Evolutionary conservation across 2,888 invertebrate species (phyloP).

Genomic region (Lasius platythorax): DNA sequence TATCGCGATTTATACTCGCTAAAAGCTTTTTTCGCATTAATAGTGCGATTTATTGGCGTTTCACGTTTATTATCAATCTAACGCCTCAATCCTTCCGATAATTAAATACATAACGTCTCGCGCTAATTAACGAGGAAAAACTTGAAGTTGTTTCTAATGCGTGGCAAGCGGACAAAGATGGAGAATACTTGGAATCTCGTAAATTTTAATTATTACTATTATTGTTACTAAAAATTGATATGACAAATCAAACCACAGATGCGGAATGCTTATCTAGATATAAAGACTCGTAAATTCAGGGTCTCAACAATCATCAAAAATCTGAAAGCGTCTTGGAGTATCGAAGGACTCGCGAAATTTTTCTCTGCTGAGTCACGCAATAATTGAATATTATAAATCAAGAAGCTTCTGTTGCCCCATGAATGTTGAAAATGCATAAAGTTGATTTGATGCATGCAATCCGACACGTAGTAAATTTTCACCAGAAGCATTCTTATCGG

Average conservation of each 20-base stretch:
- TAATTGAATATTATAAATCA: background rate
- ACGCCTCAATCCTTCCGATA: background rate
- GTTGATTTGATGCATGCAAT: conserved; percentile 16
- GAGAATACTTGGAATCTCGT: background rate
- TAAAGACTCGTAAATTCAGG: background rate
- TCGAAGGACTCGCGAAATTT: background rate
- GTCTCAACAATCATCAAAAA: background rate
- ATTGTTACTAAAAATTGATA: background rate
- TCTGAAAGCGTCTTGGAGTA: background rate
- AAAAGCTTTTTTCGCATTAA: background rate
- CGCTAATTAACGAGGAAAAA: background rate
- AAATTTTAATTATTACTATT: too few relatives aligned
- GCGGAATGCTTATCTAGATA: background rate
- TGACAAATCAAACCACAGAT: background rate
- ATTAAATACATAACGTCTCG: background rate
- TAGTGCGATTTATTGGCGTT: conserved; percentile 9
- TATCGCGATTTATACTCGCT: conserved; percentile 3
- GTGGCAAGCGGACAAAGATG: background rate
- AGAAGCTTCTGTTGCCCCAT: background rate
- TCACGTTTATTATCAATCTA: conserved; percentile 5
- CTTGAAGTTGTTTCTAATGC: background rate
- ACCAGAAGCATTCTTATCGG: conserved; percentile 25
- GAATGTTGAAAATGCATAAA: conserved; percentile 18
- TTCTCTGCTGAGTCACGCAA: background rate
- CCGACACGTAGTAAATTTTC: conserved; percentile 42